Evolutionary conservation across 2,888 invertebrate species (phyloP), one percentile per base, ranked within the genome.

Genomic region (Microchrysa polita): DNA sequence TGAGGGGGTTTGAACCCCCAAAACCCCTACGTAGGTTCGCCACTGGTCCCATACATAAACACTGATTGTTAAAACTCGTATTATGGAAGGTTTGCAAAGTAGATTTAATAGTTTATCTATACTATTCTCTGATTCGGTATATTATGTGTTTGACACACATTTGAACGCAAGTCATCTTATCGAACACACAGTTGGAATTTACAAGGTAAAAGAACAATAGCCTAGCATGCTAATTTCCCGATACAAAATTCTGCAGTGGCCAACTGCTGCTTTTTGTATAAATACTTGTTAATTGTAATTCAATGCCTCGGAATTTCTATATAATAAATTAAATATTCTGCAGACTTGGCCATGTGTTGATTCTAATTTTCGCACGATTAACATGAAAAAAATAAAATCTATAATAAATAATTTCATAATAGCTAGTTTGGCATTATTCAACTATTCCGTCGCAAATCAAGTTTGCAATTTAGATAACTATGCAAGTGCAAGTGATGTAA

Each of bases 151-250:
- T n/a, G n/a, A n/a, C n/a, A n/a, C n/a, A n/a, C n/a, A n/a, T n/a
- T n/a, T n/a, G n/a, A n/a, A n/a, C n/a, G n/a, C n/a, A n/a, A n/a
- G n/a, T n/a, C n/a, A n/a, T n/a, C n/a, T n/a, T n/a, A n/a, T n/a
- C n/a, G n/a, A n/a, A n/a, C n/a, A n/a, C 48, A 48, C 48, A 48
- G 48, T n/a, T 7, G 48, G 48, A 48, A 48, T 48, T 48, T 12
- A 10, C 12, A 48, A 4, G 10, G 2, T 48, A n/a, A 5, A n/a
- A 5, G 48, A 48, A 48, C 48, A 48, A 48, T 48, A 48, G 48
- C 12, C 12, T n/a, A 12, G 2, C 12, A 48, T n/a, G 48, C 12
- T 7, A 48, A 48, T 48, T 48, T n/a, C 12, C 2, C 48, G 16
- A n/a, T 48, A n/a, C 2, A 48, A 48, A 34, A 5, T 34, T 34